Percentiles rank a stretch among this genome's conserved stretches.
Evolutionary conservation across 2,113 vertebrate species (phyloP).

Genomic region (Romanogobio albipinnatus): DNA sequence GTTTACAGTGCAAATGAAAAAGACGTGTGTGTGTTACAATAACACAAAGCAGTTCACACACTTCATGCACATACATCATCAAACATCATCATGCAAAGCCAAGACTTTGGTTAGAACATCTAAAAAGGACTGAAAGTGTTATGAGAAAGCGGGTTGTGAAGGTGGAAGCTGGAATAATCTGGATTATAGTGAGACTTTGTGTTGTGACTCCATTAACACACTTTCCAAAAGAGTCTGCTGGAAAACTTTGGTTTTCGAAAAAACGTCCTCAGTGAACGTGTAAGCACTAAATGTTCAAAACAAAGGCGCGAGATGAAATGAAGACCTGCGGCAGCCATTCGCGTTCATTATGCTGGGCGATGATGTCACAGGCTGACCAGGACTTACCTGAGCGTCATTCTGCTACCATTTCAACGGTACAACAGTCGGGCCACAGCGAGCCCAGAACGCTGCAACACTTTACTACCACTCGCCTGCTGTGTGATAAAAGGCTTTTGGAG

Average conservation of each 20-base stretch:
- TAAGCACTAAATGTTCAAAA: not conserved
- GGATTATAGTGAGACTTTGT: too few relatives aligned
- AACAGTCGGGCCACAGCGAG: slow-evolving; percentile 73
- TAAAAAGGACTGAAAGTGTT: not conserved
- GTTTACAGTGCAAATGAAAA: not conserved
- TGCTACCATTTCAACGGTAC: slow-evolving; percentile 76
- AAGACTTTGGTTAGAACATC: slow-evolving; percentile 26
- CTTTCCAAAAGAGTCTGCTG: not conserved
- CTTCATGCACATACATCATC: slow-evolving; percentile 41
- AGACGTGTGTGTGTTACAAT: slow-evolving; percentile 38
- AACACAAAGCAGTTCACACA: slow-evolving; percentile 56
- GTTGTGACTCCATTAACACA: not conserved
- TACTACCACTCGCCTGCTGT: slow-evolving; percentile 76
- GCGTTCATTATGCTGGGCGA: not conserved
- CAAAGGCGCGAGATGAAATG: not conserved
- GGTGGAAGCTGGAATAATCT: not conserved
- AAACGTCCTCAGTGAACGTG: not conserved
- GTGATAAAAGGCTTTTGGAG: slow-evolving; percentile 69
- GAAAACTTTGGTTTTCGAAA: not conserved
- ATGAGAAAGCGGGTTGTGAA: not conserved
- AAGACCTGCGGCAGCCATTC: slow-evolving; percentile 12
- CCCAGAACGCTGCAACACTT: slow-evolving; percentile 75
- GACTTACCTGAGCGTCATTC: slow-evolving; percentile 56
- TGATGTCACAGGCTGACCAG: not conserved
- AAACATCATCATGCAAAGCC: slow-evolving; percentile 29